These are phyloP conservation scores for Andrena flavipes DNA, from an alignment of 2,888 invertebrate genomes.

Conservation along the genomic window DNA sequence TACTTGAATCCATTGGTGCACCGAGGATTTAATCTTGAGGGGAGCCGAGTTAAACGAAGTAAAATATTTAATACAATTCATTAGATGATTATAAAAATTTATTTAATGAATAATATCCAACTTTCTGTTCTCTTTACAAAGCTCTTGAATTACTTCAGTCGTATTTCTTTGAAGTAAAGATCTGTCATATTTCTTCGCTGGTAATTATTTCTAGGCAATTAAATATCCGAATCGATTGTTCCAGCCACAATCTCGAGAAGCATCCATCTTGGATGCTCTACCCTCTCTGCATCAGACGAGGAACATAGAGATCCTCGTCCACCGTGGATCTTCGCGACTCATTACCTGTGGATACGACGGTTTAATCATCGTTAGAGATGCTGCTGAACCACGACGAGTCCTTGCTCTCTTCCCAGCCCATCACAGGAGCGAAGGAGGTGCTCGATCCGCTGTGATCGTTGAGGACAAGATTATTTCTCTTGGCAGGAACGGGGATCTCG, in stretches of 20 bases:
- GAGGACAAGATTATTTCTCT: constrained; percentile 82
- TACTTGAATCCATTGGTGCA: too few relatives aligned
- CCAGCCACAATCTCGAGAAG: constrained; percentile 67
- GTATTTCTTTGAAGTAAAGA: too few relatives aligned
- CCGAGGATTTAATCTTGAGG: too few relatives aligned
- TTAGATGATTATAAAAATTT: too few relatives aligned
- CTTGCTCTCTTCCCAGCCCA: constrained; percentile 81
- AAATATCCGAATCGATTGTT: neutral
- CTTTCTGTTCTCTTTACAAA: too few relatives aligned
- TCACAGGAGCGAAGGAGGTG: constrained; percentile 85
- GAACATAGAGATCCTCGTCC: constrained; percentile 77
- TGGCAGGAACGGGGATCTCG: constrained; percentile 84
- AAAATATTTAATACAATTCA: too few relatives aligned
- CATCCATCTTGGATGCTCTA: constrained; percentile 61
- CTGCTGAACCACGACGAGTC: constrained; percentile 72
- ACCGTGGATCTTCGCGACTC: constrained; percentile 69
- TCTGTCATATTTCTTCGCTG: too few relatives aligned
- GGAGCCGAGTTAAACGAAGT: too few relatives aligned
- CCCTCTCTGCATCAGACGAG: constrained; percentile 83
- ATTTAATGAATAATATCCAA: too few relatives aligned
- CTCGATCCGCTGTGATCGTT: constrained; percentile 84
- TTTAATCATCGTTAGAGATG: constrained; percentile 81
- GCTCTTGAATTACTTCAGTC: too few relatives aligned
- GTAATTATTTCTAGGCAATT: neutral
- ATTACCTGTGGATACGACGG: constrained; percentile 85